Evolutionary conservation across 2,888 invertebrate species (phyloP).

Genomic region (Diadromus collaris): DNA sequence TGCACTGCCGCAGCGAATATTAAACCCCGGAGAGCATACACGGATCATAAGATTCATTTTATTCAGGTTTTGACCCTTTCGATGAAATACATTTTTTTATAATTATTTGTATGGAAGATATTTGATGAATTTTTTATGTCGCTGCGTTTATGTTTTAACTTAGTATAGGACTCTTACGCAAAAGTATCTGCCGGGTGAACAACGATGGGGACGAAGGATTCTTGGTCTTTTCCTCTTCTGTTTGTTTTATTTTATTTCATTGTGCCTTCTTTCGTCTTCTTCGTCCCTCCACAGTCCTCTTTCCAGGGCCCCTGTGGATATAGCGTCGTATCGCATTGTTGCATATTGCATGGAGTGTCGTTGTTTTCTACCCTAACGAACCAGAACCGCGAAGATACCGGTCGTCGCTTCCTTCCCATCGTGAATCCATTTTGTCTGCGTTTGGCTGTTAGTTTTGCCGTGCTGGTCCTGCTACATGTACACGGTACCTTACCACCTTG

Average conservation of each 20-base stretch:
- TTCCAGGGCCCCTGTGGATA: constrained; percentile 37
- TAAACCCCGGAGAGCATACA: neutral
- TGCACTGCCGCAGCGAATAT: neutral
- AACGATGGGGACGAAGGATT: constrained; percentile 55
- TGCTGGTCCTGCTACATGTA: neutral
- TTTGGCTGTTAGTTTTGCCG: constrained; percentile 24
- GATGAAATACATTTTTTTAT: neutral
- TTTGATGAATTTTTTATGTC: neutral
- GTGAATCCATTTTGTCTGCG: constrained; percentile 53
- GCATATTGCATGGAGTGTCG: constrained; percentile 78
- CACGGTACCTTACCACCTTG: neutral
- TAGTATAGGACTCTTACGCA: neutral
- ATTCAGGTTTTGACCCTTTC: neutral
- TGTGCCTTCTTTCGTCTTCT: constrained; percentile 33
- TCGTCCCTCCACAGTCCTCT: constrained; percentile 30
- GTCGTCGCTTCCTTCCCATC: constrained; percentile 68
- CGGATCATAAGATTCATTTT: neutral
- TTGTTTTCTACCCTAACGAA: constrained; percentile 78
- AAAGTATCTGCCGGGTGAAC: neutral
- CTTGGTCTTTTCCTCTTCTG: constrained; percentile 17
- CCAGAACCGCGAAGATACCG: constrained; percentile 72
- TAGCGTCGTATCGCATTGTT: constrained; percentile 70
- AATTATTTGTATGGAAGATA: neutral
- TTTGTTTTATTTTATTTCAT: constrained; percentile 36
- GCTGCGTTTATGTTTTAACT: neutral